A percentile compares a stretch with the other conserved stretches of the same genome.
These are phyloP conservation scores for Macropis europaea DNA, from an alignment of 2,888 invertebrate species.

Conservation along the genomic window DNA sequence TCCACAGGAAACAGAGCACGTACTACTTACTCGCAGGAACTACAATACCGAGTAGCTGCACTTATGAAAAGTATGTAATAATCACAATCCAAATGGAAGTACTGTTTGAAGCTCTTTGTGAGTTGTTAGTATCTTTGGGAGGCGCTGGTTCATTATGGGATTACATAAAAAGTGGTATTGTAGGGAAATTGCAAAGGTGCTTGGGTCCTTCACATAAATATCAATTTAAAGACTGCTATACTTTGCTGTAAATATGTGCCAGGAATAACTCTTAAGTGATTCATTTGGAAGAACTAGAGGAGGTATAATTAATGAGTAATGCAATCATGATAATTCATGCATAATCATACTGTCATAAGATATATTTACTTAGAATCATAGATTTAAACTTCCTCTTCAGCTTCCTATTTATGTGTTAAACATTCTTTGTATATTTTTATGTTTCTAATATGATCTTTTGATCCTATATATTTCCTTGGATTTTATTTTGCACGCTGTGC, in stretches of 20 bases:
- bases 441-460: slow-evolving; percentile 1
- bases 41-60: slow-evolving; percentile 80
- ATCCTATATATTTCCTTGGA: slow-evolving; percentile 3
- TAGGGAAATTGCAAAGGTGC: slow-evolving; percentile 51
- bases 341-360: not conserved
- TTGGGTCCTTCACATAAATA: slow-evolving; percentile 54
- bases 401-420: slow-evolving; percentile 26
- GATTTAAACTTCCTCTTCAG: slow-evolving; percentile 21
- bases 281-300: slow-evolving; percentile 30
- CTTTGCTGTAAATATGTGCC: slow-evolving; percentile 41
- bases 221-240: slow-evolving; percentile 20
- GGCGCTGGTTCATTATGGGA: slow-evolving; percentile 61
- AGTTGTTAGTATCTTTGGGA: slow-evolving; percentile 51
- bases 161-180: slow-evolving; percentile 40
- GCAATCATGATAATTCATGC: not conserved
- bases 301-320: slow-evolving; percentile 12
- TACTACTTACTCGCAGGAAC: slow-evolving; percentile 80
- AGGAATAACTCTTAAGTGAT: slow-evolving; percentile 23
- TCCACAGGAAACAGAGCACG: slow-evolving; percentile 78
- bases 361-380: not conserved
- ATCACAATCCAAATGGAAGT: slow-evolving; percentile 51
- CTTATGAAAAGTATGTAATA: slow-evolving; percentile 81
- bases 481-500: slow-evolving; percentile 18
- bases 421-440: slow-evolving; percentile 8
- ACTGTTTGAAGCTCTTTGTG: slow-evolving; percentile 31